Base-by-base conservation (phyloP, 2,797 vertebrate genomes). In the Propithecus deckenii region DNA sequence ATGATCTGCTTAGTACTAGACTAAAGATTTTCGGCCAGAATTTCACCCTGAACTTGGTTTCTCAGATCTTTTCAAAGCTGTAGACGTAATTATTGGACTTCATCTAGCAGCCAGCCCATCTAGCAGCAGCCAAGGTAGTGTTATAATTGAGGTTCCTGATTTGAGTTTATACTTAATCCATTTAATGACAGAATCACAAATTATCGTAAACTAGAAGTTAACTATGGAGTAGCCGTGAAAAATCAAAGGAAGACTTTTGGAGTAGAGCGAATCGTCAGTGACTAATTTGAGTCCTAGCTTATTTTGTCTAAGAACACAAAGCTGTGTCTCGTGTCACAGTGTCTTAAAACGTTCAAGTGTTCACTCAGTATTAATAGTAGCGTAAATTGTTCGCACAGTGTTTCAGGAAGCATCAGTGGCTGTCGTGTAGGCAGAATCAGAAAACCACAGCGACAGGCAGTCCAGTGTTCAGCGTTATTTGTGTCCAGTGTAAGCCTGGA, bases 21-120 rank as follows among this genome's bases (percentile, higher is more conserved):
- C 2, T 10, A 23, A 18, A 38, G 14, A 43, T 1, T 38, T n/a
- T 6, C 12, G 32, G 38, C 69, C 75, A 52, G 46, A 38, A 30
- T 59, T 41, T 67, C 69, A 32, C 32, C 76, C 14, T 8, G 3
- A 17, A 41, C 46, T 13, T 65, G 38, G 18, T 15, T 50, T 69
- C 79, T 38, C 50, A 13, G 25, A 6, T 81, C 79, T 79, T 38
- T 41, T 61, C 76, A 61, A 2, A 83, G 12, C 13, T 3, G 7
- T 5, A 14, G 50, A 11, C 14, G 2, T 76, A 43, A 38, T 17
- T 50, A 22, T 11, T 4, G 18, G 46, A n/a, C 5, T n/a, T 32
- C 5, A 1, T 5, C 48, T 30, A 0, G 0, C 1, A 2, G 25
- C n/a, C 1, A 1, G 20, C 10, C 43, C 9, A 2, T 15, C n/a